Percentiles rank a stretch among this genome's conserved stretches.
Conservation (phyloP, 2,113 vertebrate genomes). For the Scatophagus argus region DNA sequence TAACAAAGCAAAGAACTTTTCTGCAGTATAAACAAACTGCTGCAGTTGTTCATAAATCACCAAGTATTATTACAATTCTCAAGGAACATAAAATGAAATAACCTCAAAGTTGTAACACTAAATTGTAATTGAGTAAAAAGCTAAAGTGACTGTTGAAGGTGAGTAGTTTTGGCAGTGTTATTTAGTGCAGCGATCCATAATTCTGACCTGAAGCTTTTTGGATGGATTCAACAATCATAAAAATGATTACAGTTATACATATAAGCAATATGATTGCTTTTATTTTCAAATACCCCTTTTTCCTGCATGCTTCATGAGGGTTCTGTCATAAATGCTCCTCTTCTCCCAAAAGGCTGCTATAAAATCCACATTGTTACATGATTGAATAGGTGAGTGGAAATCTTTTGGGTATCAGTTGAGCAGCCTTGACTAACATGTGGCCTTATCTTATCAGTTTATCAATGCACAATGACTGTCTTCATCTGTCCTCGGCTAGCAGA, state of each 20-base stretch:
- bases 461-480: conserved; percentile 3
- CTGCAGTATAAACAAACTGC: conserved; percentile 6
- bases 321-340: not conserved
- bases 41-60: conserved; percentile 1
- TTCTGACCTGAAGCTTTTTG: conserved; percentile 1
- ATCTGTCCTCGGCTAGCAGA: not conserved
- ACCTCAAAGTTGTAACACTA: not conserved
- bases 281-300: not conserved
- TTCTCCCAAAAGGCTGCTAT: not conserved
- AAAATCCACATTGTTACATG: not conserved
- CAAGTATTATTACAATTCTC: conserved; percentile 4
- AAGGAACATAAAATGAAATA: not conserved
- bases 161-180: conserved; percentile 7
- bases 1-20: not conserved
- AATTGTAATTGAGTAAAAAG: conserved; percentile 4
- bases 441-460: conserved; percentile 31
- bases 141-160: not conserved
- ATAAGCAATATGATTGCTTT: not conserved
- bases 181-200: not conserved
- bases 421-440: not conserved
- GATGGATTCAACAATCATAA: not conserved
- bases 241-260: not conserved
- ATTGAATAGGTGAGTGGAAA: conserved; percentile 20
- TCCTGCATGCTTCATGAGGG: not conserved
- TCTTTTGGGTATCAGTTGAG: not conserved